Base-by-base conservation (phyloP, 1,140 invertebrate species). In the Drosophila pseudoananassae region DNA sequence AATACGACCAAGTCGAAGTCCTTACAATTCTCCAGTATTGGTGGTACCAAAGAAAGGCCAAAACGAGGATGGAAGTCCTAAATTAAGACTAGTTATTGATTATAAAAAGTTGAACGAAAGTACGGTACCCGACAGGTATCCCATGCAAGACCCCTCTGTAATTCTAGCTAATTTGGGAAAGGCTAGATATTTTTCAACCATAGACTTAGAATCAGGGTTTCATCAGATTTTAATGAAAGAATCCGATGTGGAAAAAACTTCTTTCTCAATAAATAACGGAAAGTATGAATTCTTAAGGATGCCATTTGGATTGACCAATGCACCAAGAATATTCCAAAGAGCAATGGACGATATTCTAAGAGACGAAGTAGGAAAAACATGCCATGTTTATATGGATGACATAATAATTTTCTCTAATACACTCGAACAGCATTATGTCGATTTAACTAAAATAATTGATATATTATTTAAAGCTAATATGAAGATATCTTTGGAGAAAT, bases 91-190 rank as follows among this genome's bases (percentile, higher is more conserved):
- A 1, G 50, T 52, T 1, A 52, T 33, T 2, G 50, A 52, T 12
- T 52, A 45, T 38, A 25, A n/a, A 56, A 55, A 65, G 14, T 15
- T 49, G 1, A 56, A 51, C 38, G 57, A 60, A 46, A 40, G 15
- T 15, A 43, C 52, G 0, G 25, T 54, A 1, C 33, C 52, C 1
- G 52, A 54, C 4, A 54, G 36, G 14, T 54, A 54, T 27, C 52
- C 52, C 2, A 54, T 25, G 31, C 33, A 53, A 3, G 51, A 53
- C 0, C 51, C 12, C n/a, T 14, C 51, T 0, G 51, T 53, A 6
- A 53, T 53, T 4, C n/a, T 33, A 9, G 33, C 51, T n/a, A 53
- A 53, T 4, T 9, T 51, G 2, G 7, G 27, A 6, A 51, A 51
- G 17, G 49, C 9, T 5, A 20, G 15, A 31, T 47, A 25, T 12